A percentile compares a stretch with the other conserved stretches of the same genome.
Evolutionary conservation across 1,140 invertebrate species (phyloP).

Genomic region (Pygmarrhopalites habei): DNA sequence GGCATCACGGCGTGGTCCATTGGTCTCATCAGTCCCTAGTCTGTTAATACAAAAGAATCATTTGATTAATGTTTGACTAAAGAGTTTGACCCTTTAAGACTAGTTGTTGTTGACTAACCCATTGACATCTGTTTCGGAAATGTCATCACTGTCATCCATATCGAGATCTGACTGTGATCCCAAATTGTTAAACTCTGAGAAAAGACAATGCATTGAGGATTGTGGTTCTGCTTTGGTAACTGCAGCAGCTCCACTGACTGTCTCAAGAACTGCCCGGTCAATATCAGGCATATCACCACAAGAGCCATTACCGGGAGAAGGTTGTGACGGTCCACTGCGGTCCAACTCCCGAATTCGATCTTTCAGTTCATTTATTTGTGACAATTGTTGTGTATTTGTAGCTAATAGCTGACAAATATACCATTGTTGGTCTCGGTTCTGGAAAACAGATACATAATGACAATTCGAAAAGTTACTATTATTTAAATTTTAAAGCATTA

Average conservation of each 20-base stretch:
- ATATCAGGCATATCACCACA: too few species aligned
- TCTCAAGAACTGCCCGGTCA: too few species aligned
- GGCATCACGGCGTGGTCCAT: too few species aligned
- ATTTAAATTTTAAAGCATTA: too few species aligned
- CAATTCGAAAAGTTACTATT: too few species aligned
- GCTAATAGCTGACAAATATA: conserved; percentile 58
- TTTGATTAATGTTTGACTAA: too few species aligned
- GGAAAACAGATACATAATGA: too few species aligned
- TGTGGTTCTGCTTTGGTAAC: conserved; percentile 1
- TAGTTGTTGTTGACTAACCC: not conserved
- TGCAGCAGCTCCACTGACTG: not conserved
- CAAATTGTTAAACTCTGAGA: too few species aligned
- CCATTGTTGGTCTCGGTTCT: conserved; percentile 91
- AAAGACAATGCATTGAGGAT: not conserved
- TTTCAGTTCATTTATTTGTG: conserved; percentile 16
- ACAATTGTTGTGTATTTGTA: conserved; percentile 6
- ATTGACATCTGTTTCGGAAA: conserved; percentile 1
- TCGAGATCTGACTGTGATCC: not conserved
- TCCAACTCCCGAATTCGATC: conserved; percentile 6
- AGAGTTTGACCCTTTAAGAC: too few species aligned
- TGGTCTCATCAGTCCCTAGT: too few species aligned
- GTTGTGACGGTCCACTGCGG: too few species aligned
- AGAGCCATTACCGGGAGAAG: too few species aligned
- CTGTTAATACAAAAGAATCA: not conserved
- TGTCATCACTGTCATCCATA: conserved; percentile 6